Evolutionary conservation across 1,140 invertebrate genomes (phyloP).

Genomic region (Cryptotermes secundus): DNA sequence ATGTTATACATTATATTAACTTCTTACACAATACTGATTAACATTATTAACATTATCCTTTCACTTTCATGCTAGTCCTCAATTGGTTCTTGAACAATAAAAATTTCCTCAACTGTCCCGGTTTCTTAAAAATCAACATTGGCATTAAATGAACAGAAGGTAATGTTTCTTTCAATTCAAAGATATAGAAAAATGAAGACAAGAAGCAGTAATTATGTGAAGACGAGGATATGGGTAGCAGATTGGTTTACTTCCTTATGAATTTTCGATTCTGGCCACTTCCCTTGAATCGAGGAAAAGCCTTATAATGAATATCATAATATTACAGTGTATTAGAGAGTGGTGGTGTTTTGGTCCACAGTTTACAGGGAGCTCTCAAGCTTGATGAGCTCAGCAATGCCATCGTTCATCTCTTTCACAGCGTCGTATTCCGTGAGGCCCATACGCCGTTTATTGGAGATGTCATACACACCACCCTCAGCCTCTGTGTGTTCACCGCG

Average conservation of each 20-base stretch:
- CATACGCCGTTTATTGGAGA: constrained; percentile 88
- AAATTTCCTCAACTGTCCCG: neutral
- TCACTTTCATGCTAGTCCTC: neutral
- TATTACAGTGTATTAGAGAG: neutral
- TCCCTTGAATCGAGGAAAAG: neutral
- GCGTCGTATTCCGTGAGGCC: constrained; percentile 85
- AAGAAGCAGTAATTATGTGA: neutral
- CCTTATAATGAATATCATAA: neutral
- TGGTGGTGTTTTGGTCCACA: constrained; percentile 21
- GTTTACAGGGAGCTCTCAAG: constrained; percentile 58
- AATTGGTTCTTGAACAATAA: neutral
- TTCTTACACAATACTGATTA: constrained; percentile 13
- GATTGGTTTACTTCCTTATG: constrained; percentile 1
- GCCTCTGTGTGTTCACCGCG: constrained; percentile 94
- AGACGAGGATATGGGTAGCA: constrained; percentile 28
- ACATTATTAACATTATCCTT: neutral
- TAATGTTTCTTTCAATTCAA: neutral
- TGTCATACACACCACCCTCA: constrained; percentile 91
- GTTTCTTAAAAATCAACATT: neutral
- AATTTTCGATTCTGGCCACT: neutral
- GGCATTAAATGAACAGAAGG: neutral
- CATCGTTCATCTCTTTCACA: constrained; percentile 90
- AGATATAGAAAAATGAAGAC: neutral
- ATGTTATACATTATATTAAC: neutral
- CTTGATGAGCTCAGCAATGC: constrained; percentile 87